A percentile compares a stretch with the other conserved stretches of the same genome.
These are phyloP conservation scores for Diloba caeruleocephala DNA, from an alignment of 2,888 invertebrate species.

Conservation along the genomic window DNA sequence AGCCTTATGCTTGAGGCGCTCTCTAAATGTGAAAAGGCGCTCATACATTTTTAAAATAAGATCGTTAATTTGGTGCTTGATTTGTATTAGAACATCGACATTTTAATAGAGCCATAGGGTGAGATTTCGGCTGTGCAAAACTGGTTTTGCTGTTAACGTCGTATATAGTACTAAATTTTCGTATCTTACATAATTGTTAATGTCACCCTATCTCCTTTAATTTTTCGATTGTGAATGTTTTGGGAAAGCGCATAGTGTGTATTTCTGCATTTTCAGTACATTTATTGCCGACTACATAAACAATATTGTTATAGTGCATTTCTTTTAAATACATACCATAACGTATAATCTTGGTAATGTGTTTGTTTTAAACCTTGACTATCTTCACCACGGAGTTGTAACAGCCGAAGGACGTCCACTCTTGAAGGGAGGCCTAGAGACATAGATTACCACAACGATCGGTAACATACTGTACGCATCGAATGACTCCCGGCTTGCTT, in stretches of 20 bases:
- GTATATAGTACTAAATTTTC: neutral
- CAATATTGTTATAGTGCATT: slow-evolving; percentile 21
- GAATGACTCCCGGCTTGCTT: no score
- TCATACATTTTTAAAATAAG: slow-evolving; percentile 18
- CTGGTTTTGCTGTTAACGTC: neutral
- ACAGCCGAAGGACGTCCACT: no score
- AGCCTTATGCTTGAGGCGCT: slow-evolving; percentile 22
- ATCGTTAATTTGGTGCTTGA: neutral
- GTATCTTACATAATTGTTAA: neutral
- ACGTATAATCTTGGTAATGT: slow-evolving; percentile 41
- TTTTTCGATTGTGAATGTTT: slow-evolving; percentile 2
- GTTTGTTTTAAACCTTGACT: slow-evolving; percentile 30
- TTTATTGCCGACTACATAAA: slow-evolving; percentile 16
- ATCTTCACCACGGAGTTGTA: neutral
- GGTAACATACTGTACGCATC: no score
- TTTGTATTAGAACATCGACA: slow-evolving; percentile 11
- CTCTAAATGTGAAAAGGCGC: slow-evolving; percentile 8
- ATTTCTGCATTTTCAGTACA: slow-evolving; percentile 36
- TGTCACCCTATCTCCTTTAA: slow-evolving; percentile 1
- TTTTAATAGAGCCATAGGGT: slow-evolving; percentile 5
- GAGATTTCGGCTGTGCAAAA: neutral
- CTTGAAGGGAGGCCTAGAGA: no score
- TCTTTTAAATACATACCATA: slow-evolving; percentile 52
- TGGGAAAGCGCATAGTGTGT: slow-evolving; percentile 12
- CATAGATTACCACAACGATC: no score